phyloP scores from a whole-genome alignment of 2,113 vertebrate species.

The Urocynchramus pylzowi region DNA sequence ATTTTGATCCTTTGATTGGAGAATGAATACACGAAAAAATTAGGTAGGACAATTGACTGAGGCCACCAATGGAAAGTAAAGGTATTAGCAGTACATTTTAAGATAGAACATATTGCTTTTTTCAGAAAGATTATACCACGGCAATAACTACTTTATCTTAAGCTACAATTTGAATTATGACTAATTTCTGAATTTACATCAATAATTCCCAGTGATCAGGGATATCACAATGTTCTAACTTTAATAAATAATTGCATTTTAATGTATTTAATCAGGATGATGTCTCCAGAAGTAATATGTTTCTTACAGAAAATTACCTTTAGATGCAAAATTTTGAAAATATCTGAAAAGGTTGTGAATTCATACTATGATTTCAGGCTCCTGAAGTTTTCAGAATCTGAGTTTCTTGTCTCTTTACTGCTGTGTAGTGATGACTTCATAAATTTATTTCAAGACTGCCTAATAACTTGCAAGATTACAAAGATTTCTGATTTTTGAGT shows the following conservation, averaged over 20 bases:
- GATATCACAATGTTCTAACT: background rate
- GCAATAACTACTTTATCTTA: background rate
- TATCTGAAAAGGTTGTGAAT: background rate
- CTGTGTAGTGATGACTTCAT: background rate
- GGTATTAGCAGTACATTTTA: background rate
- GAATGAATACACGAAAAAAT: background rate
- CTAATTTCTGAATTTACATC: background rate
- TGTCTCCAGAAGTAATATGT: background rate
- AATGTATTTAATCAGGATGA: background rate
- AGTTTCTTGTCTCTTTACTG: background rate
- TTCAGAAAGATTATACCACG: background rate
- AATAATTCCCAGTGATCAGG: background rate
- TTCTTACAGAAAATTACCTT: background rate
- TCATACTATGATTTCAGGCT: background rate
- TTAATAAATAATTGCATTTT: background rate
- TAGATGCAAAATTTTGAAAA: background rate
- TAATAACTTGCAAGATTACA: background rate
- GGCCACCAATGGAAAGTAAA: background rate
- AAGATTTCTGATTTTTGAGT: background rate
- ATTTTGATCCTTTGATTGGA: background rate
- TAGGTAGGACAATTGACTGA: background rate
- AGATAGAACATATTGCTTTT: background rate
- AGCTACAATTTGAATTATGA: background rate
- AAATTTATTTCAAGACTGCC: background rate
- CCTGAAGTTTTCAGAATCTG: background rate